A percentile compares a stretch with the other conserved stretches of the same genome.
Evolutionary conservation across 2,797 vertebrate species (phyloP).

Genomic region (Capromys pilorides): DNA sequence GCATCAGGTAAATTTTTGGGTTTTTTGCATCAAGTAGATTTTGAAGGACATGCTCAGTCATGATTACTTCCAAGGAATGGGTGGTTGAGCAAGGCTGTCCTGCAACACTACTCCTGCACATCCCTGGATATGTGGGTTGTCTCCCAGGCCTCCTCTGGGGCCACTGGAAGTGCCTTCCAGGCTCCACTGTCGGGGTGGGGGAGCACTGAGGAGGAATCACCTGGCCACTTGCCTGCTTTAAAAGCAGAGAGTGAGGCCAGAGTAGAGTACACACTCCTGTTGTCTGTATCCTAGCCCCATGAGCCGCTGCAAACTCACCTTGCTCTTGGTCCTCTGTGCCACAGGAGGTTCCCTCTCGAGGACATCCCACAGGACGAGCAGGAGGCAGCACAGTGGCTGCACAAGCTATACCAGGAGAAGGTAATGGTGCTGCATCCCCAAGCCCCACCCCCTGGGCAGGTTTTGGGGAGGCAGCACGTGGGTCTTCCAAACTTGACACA

Average conservation of each 20-base stretch:
- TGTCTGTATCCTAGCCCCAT: no score
- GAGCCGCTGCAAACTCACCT: background rate
- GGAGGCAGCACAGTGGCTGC: conserved; percentile 96
- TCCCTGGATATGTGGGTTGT: background rate
- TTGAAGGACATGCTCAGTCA: background rate
- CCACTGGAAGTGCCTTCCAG: fast-evolving
- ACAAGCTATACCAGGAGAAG: conserved; percentile 99
- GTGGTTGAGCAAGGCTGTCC: background rate
- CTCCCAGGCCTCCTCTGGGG: background rate
- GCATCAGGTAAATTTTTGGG: background rate
- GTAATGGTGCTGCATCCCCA: conserved; percentile 81
- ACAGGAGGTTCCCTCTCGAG: conserved; percentile 95
- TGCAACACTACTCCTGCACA: background rate
- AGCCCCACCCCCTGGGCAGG: background rate
- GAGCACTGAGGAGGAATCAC: background rate
- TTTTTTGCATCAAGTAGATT: background rate
- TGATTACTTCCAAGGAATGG: background rate
- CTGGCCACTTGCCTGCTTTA: background rate
- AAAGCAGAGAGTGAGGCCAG: background rate
- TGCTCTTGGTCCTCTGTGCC: conserved; percentile 11
- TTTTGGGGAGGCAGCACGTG: fast-evolving
- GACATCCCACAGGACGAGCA: conserved; percentile 95
- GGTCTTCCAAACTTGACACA: background rate
- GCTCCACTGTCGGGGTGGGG: fast-evolving
- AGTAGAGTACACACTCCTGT: fast-evolving